phyloP scores from a whole-genome alignment of 2,797 vertebrate genomes.

The Meda fulgida region DNA sequence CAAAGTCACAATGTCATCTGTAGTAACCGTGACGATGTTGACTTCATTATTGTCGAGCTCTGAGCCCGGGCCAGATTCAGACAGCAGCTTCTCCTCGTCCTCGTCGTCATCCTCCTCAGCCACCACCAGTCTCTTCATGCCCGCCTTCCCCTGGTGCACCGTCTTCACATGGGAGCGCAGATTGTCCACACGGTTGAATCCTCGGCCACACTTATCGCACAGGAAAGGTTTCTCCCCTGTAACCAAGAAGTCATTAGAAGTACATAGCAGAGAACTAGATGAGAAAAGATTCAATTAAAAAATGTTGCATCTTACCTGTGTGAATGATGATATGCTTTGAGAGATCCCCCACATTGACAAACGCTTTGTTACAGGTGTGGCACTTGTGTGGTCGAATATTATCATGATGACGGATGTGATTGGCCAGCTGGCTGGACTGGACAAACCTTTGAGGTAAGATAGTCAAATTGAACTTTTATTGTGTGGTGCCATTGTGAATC shows the following conservation, averaged over 20 bases:
- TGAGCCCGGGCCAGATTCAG: slow-evolving; percentile 60
- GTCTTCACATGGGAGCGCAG: slow-evolving; percentile 97
- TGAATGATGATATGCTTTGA: slow-evolving; percentile 99
- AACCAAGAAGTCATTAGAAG: neutral
- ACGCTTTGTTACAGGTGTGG: slow-evolving; percentile 94
- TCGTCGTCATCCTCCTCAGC: slow-evolving; percentile 53
- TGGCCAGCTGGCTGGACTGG: slow-evolving; percentile 97
- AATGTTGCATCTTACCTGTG: slow-evolving; percentile 79
- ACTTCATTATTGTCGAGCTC: slow-evolving; percentile 83
- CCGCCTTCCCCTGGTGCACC: slow-evolving; percentile 94
- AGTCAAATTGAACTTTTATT: neutral
- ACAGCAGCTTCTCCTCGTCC: slow-evolving; percentile 60
- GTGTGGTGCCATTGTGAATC: neutral
- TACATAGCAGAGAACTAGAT: neutral
- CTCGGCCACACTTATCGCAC: slow-evolving; percentile 95
- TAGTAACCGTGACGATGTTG: slow-evolving; percentile 91
- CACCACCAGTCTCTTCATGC: slow-evolving; percentile 90
- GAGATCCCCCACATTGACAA: slow-evolving; percentile 96
- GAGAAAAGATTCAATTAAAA: neutral
- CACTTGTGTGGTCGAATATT: slow-evolving; percentile 98
- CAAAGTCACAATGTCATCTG: slow-evolving; percentile 92
- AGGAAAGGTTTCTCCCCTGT: slow-evolving; percentile 96
- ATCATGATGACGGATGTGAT: slow-evolving; percentile 98
- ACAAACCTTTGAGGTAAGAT: slow-evolving; percentile 84
- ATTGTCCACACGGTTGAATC: slow-evolving; percentile 98